Evolutionary conservation across 2,113 vertebrate species (phyloP), one percentile per base, ranked within the genome.

Genomic region (Scomber japonicus): DNA sequence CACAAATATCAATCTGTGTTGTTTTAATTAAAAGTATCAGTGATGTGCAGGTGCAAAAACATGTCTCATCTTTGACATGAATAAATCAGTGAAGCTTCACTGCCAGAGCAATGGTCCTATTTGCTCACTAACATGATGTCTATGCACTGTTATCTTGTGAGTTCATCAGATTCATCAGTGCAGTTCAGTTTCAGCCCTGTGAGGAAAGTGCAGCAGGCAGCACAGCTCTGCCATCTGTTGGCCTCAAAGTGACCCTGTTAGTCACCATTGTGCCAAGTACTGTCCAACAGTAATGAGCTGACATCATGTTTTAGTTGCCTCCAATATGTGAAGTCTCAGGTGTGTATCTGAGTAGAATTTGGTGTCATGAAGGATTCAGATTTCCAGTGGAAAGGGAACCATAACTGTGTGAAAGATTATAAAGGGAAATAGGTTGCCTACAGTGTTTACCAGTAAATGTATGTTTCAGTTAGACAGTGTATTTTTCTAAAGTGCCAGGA

Each of bases 211-310:
- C 16, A 61, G 31, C 35, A 45, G 45, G 30, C 3, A 10, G 17
- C 27, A 55, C 60, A 55, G 5, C 15, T 35, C 73, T 85, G 80
- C 80, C 72, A 72, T 30, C 64, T 85, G 75, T 44, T 85, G 74
- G 70, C 48, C 45, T 53, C 46, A 35, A 9, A 54, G 67, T 59
- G 45, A 2, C 73, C 9, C 49, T 7, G 24, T 24, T 27, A 53
- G 16, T 9, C 2, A 40, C 35, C 35, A 7, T 9, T 40, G 5
- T 40, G 35, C 35, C 35, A 40, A 40, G 46, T 14, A 24, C 10
- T 51, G 2, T 60, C 19, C 35, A 5, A 16, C 17, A 69, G 7
- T 45, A 44, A 27, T 15, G 3, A 24, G 35, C 8, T 40, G 8
- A 40, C 35, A 9, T 45, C 11, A 1, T 49, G 40, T 55, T 27